Base-by-base conservation (phyloP, 2,113 vertebrate species). In the Astatoreochromis straeleni region DNA sequence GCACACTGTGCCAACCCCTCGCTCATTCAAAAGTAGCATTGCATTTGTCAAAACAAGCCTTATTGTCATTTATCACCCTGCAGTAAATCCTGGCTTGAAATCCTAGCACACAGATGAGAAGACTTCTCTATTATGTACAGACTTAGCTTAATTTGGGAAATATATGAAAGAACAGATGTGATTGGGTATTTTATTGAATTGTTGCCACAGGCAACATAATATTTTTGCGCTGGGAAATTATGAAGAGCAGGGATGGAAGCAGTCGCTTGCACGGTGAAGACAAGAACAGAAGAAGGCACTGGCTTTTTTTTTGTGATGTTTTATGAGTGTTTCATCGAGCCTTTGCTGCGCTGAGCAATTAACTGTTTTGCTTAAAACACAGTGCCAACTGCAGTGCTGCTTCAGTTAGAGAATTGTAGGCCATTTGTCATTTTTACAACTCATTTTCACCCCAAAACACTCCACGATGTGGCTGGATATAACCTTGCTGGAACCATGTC, bases 11-110 rank as follows among this genome's bases (percentile, higher is more conserved):
- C 95, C 86, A 91, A 33, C 92, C 57, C 84, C 10, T 12, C 40
- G 55, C 93, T 97, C 57, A 2, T 96, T 97, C 86, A 91, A 93
- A 97, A 97, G 94, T 92, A 95, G 83, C 94, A 93, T 93, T 85
- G 84, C 92, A 94, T 93, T 94, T 97, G 96, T 97, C 97, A 97
- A 97, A 97, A 97, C 96, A 97, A 91, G 92, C 90, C 95, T 95
- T 94, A 89, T 88, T 93, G 97, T 96, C 90, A 19, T 97, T 97
- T 96, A 95, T 97, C 94, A 93, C 93, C 87, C 85, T 21, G 90
- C 94, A 94, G 91, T 94, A 92, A 95, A 95, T 94, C 93, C 94
- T 87, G 88, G 89, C 82, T 88, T 94, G 89, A 93, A 95, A 94
- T 93, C 93, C 95, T 85, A 93, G 95, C 70, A 90, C 47, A 87